Percentiles rank a stretch among this genome's conserved stretches.
These are phyloP conservation scores for Patella depressa DNA, from an alignment of 2,888 invertebrate genomes.

Conservation along the genomic window DNA sequence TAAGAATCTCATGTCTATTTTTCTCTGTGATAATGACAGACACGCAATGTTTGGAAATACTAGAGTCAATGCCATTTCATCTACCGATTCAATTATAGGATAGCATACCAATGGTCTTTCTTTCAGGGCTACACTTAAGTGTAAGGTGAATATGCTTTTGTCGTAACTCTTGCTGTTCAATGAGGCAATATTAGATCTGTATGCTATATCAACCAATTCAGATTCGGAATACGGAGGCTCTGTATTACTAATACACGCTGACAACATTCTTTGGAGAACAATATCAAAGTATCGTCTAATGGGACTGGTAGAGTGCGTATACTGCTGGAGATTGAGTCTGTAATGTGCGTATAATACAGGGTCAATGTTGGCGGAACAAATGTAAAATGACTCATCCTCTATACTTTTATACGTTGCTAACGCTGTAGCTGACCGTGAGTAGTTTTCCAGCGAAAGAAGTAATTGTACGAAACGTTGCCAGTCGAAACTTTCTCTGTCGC, in stretches of 20 bases:
- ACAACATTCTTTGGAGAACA: slow-evolving; percentile 57
- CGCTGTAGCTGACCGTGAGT: slow-evolving; percentile 59
- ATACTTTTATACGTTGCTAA: slow-evolving; percentile 45
- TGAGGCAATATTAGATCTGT: neutral
- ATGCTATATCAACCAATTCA: neutral
- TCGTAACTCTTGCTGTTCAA: neutral
- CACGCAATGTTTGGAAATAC: slow-evolving; percentile 30
- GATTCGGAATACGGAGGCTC: neutral
- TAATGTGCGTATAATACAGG: slow-evolving; percentile 40
- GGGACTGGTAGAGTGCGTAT: slow-evolving; percentile 60
- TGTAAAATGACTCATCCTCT: slow-evolving; percentile 44
- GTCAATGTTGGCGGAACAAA: slow-evolving; percentile 43
- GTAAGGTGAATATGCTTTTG: neutral
- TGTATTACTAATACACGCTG: neutral
- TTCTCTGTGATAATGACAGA: slow-evolving; percentile 32
- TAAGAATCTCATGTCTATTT: slow-evolving; percentile 42
- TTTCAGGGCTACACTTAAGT: slow-evolving; percentile 37
- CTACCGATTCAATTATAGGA: slow-evolving; percentile 54
- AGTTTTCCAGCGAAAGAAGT: slow-evolving; percentile 55
- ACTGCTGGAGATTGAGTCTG: slow-evolving; percentile 48
- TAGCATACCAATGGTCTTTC: slow-evolving; percentile 49
- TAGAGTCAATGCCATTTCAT: slow-evolving; percentile 30
- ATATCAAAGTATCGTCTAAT: slow-evolving; percentile 60
- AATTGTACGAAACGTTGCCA: slow-evolving; percentile 45
- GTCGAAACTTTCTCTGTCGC: slow-evolving; percentile 42